Evolutionary conservation across 2,888 invertebrate species (phyloP), one percentile per base, ranked within the genome.

Genomic region (Poecilus cupreus): DNA sequence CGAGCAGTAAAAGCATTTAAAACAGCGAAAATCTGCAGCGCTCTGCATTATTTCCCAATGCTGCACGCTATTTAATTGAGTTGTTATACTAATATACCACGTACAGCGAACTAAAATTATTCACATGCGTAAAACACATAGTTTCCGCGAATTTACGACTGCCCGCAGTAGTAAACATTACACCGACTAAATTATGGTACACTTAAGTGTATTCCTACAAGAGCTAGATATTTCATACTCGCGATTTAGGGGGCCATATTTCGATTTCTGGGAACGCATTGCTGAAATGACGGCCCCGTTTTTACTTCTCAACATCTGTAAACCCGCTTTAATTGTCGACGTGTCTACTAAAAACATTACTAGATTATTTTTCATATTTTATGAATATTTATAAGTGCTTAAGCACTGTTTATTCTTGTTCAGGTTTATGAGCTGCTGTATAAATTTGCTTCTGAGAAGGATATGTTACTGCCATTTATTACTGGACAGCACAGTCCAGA

Each of bases 71-170:
- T 79, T 79, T 79, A 79, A 79, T 79, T 79, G 79, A 79, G 64
- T 79, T 79, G 79, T 79, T 79, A 70, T 79, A 79, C 79, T 79
- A 79, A 79, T 79, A 79, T 79, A 79, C 79, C 68, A 79, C 79
- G 79, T 49, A 68, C 68, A 79, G 49, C 32, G 51, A 79, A 79
- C 79, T 79, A 79, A 79, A 79, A 79, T 79, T 79, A 79, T 64
- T 79, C 68, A 64, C 79, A 79, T 68, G 64, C 79, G 79, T 79
- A 79, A 79, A 79, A 79, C 79, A 79, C 79, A 79, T 79, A 79
- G 79, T 79, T 79, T 70, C 22, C 49, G 26, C 16, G 51, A 68
- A 79, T 79, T 79, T 79, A 79, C 79, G 79, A 64, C 37, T 18
- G 51, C 18, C 39, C 76, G n/a, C 39, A 64, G 78, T 54, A 57